phyloP scores from a whole-genome alignment of 2,888 invertebrate species.

The Scaptomyza polygonia region DNA sequence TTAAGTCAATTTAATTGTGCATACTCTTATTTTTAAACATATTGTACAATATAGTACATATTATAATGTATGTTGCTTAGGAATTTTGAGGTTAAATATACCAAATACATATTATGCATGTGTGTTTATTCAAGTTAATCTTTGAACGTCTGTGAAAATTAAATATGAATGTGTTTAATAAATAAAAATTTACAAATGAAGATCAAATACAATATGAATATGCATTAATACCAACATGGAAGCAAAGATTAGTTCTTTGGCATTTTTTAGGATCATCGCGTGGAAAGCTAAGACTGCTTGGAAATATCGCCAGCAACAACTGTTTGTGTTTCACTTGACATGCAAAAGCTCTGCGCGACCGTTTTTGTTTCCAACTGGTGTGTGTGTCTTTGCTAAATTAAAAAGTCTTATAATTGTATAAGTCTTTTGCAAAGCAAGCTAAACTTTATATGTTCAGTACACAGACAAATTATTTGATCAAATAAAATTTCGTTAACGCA shows the following conservation, averaged over 20 bases:
- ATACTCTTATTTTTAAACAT: conserved; percentile 47
- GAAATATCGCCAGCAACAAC: conserved; percentile 19
- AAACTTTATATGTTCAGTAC: not conserved
- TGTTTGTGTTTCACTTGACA: conserved; percentile 13
- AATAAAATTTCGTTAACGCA: not conserved
- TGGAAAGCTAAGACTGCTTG: conserved; percentile 9
- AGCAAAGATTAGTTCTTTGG: conserved; percentile 4
- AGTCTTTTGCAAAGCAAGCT: conserved; percentile 20
- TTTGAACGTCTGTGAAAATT: conserved; percentile 71
- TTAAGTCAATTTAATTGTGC: conserved; percentile 53
- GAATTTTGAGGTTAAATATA: conserved; percentile 35
- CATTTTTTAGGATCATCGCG: conserved; percentile 32
- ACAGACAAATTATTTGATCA: not conserved
- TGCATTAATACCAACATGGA: conserved; percentile 20
- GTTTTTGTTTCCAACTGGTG: not conserved
- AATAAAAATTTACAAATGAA: no score
- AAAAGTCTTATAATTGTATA: not conserved
- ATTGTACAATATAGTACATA: conserved; percentile 4
- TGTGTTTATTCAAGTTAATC: conserved; percentile 55
- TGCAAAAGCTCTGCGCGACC: not conserved
- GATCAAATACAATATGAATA: conserved; percentile 54
- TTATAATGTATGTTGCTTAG: conserved; percentile 22
- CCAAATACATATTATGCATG: conserved; percentile 45
- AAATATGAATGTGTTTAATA: conserved; percentile 52
- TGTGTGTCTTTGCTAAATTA: conserved; percentile 20